phyloP scores from a whole-genome alignment of 2,113 vertebrate species.

The Eupsittula cactorum region DNA sequence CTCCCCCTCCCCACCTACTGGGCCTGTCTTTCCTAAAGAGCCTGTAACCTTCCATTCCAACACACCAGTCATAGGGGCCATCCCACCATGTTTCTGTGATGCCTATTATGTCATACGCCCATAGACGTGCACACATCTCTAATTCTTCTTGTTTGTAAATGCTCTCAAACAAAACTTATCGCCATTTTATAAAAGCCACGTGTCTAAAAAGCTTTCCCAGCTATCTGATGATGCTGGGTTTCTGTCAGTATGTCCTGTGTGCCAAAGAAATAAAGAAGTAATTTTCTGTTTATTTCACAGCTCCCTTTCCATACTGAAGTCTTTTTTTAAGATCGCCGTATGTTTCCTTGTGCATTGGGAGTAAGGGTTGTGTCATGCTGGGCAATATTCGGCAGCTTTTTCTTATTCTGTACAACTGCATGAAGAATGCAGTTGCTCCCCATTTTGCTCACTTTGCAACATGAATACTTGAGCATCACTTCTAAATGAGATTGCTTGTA shows the following conservation, averaged over 20 bases:
- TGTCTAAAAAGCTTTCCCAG: not conserved
- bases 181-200: not conserved
- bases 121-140: too few relatives aligned
- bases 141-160: not conserved
- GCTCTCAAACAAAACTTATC: not conserved
- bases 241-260: not conserved
- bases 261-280: rapidly evolving
- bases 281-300: not conserved
- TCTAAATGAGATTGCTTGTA: not conserved
- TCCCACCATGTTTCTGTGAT: too few relatives aligned
- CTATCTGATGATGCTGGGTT: not conserved
- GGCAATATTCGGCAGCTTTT: not conserved
- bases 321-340: not conserved
- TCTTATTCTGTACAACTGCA: not conserved
- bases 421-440: not conserved
- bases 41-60: too few relatives aligned
- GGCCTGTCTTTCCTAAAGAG: too few relatives aligned
- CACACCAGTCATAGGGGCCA: too few relatives aligned
- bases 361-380: not conserved
- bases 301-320: not conserved
- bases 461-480: not conserved
- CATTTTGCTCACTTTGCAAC: not conserved
- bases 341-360: not conserved
- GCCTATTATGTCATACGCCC: too few relatives aligned
- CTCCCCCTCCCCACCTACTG: too few relatives aligned